Evolutionary conservation across 2,113 vertebrate species (phyloP), one percentile per base, ranked within the genome.

Genomic region (Himantopus leucocephalus): DNA sequence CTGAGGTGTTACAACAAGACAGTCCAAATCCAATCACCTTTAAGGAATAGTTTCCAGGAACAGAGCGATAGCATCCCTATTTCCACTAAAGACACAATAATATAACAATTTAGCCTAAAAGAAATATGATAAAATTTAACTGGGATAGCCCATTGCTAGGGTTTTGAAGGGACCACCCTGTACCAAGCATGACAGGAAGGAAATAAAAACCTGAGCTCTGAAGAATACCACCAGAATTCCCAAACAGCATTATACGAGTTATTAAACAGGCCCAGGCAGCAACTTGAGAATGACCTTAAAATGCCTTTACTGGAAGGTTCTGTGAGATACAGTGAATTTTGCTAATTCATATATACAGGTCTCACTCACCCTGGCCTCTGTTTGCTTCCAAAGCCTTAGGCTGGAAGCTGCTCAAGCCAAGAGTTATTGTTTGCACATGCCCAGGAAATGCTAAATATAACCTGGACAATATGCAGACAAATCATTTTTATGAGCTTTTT

Each of bases 401-500:
- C 92, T 90, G 67, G 50, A 92, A 93, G 52, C 63, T 59, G 62
- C 75, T 88, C 64, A 34, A 70, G 41, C 60, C 78, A 70, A 60
- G 58, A 90, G n/a, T 2, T 73, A 21, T 18, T 82, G 53, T 73
- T 92, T 43, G 45, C 79, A 72, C 52, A 70, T 48, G n/a, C 22
- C 67, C 90, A 85, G 68, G 29, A 86, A 95, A 67, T 67, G 74
- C 85, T 92, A 94, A 96, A 94, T 88, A 88, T 86, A 93, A 55
- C 67, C 76, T n/a, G 48, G 52, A 60, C 63, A 92, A 64, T 6
- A 59, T 24, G 37, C 79, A 96, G 68, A 75, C 26, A 76, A 80
- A 55, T 52, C 1, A 59, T 63, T 96, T 79, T 75, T 52, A 91
- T 80, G 55, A 90, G 52, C 37, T 43, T 91, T 81, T 85, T 39